Evolutionary conservation across 2,888 invertebrate species (phyloP).

Genomic region (Periphyllus acericola): DNA sequence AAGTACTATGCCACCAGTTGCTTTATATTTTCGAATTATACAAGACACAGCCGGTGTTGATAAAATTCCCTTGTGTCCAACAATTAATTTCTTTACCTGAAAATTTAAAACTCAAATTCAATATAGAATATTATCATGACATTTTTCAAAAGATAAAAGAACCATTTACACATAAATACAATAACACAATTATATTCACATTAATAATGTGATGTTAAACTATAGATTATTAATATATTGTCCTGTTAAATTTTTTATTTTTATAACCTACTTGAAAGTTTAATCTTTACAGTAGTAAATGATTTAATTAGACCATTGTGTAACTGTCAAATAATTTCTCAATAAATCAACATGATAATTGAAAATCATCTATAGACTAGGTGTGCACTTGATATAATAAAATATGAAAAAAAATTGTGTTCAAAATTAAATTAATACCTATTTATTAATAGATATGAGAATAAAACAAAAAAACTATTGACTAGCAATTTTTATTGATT

Average conservation of each 20-base stretch:
- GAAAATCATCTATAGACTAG: neutral
- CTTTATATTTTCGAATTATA: constrained; percentile 87
- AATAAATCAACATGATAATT: neutral
- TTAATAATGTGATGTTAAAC: no score
- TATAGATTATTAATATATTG: no score
- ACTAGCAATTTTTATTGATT: neutral
- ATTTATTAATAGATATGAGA: neutral
- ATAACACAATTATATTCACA: no score
- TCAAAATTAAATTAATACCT: neutral
- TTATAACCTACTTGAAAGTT: neutral
- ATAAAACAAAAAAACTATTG: neutral
- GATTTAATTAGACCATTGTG: neutral
- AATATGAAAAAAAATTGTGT: no score
- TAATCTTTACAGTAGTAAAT: neutral
- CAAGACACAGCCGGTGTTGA: constrained; percentile 98
- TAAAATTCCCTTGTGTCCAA: constrained; percentile 94
- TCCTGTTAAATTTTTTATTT: neutral
- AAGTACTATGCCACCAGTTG: constrained; percentile 92
- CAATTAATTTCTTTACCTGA: constrained; percentile 84
- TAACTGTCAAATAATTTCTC: neutral
- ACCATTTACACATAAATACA: no score
- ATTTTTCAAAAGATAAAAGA: no score
- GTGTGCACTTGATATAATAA: neutral
- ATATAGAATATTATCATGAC: neutral
- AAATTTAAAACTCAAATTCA: constrained; percentile 54